Evolutionary conservation across 2,888 invertebrate genomes (phyloP).

Genomic region (Perithous albicinctus): DNA sequence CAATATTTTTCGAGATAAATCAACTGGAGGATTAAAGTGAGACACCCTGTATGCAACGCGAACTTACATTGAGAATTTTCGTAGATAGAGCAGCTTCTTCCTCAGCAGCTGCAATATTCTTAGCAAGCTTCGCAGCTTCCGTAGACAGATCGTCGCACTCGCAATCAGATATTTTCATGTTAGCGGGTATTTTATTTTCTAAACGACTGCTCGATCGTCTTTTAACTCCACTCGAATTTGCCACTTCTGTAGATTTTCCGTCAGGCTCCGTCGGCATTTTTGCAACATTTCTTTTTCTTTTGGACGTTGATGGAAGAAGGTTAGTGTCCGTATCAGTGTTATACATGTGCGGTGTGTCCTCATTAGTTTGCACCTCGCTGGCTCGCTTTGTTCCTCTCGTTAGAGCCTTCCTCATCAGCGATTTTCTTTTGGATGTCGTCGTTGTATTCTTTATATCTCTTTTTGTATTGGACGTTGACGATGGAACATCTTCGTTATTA

Average conservation of each 20-base stretch:
- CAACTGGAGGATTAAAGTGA: not conserved
- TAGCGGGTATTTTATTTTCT: not conserved
- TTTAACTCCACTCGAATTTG: not conserved
- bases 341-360: slow-evolving; percentile 33
- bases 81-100: slow-evolving; percentile 7
- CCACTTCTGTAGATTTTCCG: not conserved
- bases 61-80: slow-evolving; percentile 38
- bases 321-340: slow-evolving; percentile 3
- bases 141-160: slow-evolving; percentile 7
- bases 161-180: not conserved
- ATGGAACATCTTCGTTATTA: not conserved
- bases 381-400: too few relatives aligned
- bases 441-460: not conserved
- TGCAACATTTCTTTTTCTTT: not conserved
- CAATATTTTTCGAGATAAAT: too few relatives aligned
- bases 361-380: too few relatives aligned
- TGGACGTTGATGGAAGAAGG: not conserved
- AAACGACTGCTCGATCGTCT: not conserved
- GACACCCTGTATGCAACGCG: not conserved
- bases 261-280: too few relatives aligned
- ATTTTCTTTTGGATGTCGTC: too few relatives aligned
- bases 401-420: too few relatives aligned
- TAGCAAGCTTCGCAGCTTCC: slow-evolving; percentile 25
- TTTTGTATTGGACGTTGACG: not conserved
- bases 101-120: slow-evolving; percentile 32